These are phyloP conservation scores for Oegoconia quadripuncta DNA, from an alignment of 2,888 invertebrate species.

Conservation along the genomic window DNA sequence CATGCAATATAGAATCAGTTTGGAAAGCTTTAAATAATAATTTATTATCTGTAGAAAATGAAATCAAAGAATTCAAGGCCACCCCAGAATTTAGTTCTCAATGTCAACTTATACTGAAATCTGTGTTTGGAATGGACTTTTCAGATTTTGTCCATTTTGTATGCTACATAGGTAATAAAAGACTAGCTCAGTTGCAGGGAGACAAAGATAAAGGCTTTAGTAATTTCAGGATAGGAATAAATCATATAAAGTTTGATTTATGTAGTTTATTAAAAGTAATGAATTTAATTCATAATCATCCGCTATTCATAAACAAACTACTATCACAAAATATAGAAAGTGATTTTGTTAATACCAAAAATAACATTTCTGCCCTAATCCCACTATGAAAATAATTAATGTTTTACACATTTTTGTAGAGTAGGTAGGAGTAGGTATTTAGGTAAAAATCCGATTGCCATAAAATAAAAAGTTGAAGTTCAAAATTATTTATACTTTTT, in stretches of 20 bases:
- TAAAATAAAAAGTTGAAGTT: no score
- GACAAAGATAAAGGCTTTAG: conserved; percentile 48
- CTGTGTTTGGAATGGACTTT: conserved; percentile 88
- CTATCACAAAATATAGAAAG: conserved; percentile 22
- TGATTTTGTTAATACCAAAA: conserved; percentile 26
- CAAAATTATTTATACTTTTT: no score
- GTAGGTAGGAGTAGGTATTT: no score
- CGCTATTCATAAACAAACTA: conserved; percentile 32
- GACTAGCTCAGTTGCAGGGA: conserved; percentile 68
- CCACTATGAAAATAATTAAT: no score
- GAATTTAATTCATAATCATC: conserved; percentile 37
- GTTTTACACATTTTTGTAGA: no score
- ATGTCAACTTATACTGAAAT: conserved; percentile 89
- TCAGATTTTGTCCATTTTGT: conserved; percentile 83
- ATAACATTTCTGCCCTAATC: conserved; percentile 8
- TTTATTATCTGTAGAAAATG: conserved; percentile 84
- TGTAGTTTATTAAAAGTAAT: conserved; percentile 47
- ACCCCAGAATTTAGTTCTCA: conserved; percentile 85
- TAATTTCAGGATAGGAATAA: conserved; percentile 55
- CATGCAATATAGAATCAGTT: conserved; percentile 87
- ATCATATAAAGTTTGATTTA: conserved; percentile 62
- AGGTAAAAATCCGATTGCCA: no score
- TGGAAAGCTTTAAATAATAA: conserved; percentile 84
- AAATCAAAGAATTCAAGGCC: conserved; percentile 88
- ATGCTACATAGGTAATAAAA: conserved; percentile 80